A percentile compares a stretch with the other conserved stretches of the same genome.
Conservation (phyloP, 2,888 invertebrate genomes). For the Copidosoma aretas region DNA sequence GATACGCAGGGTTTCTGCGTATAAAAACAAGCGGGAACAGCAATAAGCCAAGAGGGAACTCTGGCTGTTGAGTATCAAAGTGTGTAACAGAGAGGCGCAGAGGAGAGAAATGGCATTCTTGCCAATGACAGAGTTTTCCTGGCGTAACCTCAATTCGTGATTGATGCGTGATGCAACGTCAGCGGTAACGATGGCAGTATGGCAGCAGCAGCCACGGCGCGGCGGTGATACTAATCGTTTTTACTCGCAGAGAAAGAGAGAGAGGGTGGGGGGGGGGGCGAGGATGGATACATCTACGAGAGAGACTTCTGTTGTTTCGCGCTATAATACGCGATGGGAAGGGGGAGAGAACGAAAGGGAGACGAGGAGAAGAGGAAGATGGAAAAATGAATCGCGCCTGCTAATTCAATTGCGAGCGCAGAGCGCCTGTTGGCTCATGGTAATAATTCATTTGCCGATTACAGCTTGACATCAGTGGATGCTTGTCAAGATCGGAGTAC, state of each 20-base stretch:
- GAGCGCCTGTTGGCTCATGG: too few relatives aligned
- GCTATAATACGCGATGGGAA: background rate
- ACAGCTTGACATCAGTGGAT: too few relatives aligned
- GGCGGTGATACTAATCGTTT: slow-evolving; percentile 32
- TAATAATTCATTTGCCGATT: too few relatives aligned
- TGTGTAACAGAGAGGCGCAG: background rate
- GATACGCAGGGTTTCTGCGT: too few relatives aligned
- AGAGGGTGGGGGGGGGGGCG: too few relatives aligned
- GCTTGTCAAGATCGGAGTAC: too few relatives aligned
- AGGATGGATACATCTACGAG: slow-evolving; percentile 19
- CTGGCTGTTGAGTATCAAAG: background rate
- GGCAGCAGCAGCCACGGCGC: too few relatives aligned
- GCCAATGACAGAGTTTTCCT: slow-evolving; percentile 33
- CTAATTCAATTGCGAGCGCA: background rate
- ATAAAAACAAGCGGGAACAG: too few relatives aligned
- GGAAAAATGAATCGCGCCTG: slow-evolving; percentile 35
- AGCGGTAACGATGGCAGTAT: slow-evolving; percentile 2
- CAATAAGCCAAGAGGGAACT: slow-evolving; percentile 2
- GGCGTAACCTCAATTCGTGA: slow-evolving; percentile 37
- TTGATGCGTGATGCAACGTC: slow-evolving; percentile 34
- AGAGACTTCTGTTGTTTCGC: slow-evolving; percentile 20
- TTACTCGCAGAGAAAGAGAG: slow-evolving; percentile 5
- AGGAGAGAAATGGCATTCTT: slow-evolving; percentile 28
- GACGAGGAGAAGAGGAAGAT: background rate
- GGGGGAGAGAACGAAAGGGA: slow-evolving; percentile 3